These are phyloP conservation scores for Thalassarche chlororhynchos DNA, from an alignment of 2,113 vertebrate genomes.

Conservation along the genomic window DNA sequence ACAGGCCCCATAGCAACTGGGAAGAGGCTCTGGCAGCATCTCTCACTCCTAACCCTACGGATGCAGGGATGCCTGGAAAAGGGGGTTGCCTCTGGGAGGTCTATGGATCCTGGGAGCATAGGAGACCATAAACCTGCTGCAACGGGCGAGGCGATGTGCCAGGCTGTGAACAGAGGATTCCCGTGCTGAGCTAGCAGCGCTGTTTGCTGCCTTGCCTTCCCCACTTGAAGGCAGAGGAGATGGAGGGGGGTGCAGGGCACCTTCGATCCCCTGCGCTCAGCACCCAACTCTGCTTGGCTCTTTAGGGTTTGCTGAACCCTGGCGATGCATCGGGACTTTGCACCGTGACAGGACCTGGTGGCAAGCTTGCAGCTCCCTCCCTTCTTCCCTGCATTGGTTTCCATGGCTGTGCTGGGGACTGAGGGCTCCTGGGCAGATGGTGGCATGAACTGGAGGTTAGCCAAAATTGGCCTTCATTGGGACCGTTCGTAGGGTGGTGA, in stretches of 20 bases:
- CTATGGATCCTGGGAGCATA: not conserved
- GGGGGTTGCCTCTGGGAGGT: not conserved
- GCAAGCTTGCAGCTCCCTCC: not conserved
- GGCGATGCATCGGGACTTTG: not conserved
- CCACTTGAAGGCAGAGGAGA: not conserved
- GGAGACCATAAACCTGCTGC: not conserved
- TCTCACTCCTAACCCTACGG: not conserved
- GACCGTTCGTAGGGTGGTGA: accelerated
- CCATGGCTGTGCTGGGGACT: not conserved
- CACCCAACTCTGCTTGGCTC: not conserved
- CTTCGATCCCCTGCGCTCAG: not conserved
- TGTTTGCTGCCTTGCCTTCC: not conserved
- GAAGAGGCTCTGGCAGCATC: not conserved
- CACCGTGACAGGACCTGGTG: accelerated
- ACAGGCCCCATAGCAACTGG: not conserved
- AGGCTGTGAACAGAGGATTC: not conserved
- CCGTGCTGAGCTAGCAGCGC: accelerated
- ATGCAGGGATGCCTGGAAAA: not conserved
- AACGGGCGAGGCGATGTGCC: not conserved
- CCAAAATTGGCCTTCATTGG: accelerated
- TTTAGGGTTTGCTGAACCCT: not conserved
- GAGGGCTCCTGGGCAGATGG: not conserved
- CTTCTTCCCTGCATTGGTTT: not conserved
- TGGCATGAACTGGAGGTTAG: not conserved
- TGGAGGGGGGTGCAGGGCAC: not conserved